Base-by-base conservation (phyloP, 1,140 invertebrate genomes). In the Lycorma delicatula region DNA sequence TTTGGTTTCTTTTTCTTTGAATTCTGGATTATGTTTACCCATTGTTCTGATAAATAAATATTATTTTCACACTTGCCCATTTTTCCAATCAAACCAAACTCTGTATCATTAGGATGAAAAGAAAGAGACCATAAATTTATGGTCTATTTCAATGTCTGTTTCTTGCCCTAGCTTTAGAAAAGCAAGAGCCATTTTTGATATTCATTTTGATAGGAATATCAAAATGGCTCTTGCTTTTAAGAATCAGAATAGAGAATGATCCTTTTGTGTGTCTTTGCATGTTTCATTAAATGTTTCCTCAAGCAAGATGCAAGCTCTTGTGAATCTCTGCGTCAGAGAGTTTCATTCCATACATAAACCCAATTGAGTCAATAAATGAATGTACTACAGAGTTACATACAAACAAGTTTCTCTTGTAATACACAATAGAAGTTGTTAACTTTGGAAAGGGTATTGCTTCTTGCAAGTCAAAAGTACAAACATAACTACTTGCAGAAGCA, bases 401-500 rank as follows among this genome's bases (percentile, higher is more conserved):
- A 54, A 64, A 63, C 49, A 64, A 54, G 56, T 65, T 65, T 55
- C 60, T 60, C 55, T 64, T 64, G 59, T 64, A 64, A 60, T 65
- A 65, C 50, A 62, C 62, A 51, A 63, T 49, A 11, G 59, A 63
- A 51, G 57, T 60, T 25, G 57, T 60, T 22, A 66, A 56, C 38
- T 64, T 64, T 13, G 63, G 61, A 55, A 60, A 66, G 11, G 57
- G 49, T 48, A 66, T 58, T 48, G 61, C 61, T 60, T n/a, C n/a
- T n/a, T 65, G 29, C 13, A 66, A 58, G 44, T 66, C 64, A 46
- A 66, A 64, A 23, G 61, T 60, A 44, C 62, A 60, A 56, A 59
- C 61, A 53, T 59, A 62, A 54, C 54, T 52, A 56, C 59, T 47
- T 27, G 50, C 47, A 20, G 56, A 61, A 56, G 55, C 20, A 52